phyloP scores from a whole-genome alignment of 2,113 vertebrate species.

The Aleadryas rufinucha region DNA sequence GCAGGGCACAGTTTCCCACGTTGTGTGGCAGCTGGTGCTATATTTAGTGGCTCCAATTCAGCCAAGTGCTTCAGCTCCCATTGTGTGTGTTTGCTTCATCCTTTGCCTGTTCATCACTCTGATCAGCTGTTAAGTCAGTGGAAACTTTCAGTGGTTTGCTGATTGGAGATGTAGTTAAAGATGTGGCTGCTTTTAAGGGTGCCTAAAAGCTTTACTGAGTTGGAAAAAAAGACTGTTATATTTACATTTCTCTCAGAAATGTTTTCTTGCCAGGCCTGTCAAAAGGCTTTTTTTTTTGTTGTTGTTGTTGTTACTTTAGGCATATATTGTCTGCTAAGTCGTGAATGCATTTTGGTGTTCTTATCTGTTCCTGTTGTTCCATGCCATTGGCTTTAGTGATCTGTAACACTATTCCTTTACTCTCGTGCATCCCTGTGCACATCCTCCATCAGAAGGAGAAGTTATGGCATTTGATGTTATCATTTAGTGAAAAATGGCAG shows the following conservation, averaged over 20 bases:
- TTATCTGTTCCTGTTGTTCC: not conserved
- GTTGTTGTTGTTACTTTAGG: not conserved
- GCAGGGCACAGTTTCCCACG: not conserved
- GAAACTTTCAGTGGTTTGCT: not conserved
- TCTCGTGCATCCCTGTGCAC: not conserved
- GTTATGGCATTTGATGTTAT: not conserved
- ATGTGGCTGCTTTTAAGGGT: not conserved
- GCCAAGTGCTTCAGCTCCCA: not conserved
- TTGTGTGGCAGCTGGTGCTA: not conserved
- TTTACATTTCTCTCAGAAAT: not conserved
- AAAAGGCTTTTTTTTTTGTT: not conserved
- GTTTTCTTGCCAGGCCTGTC: not conserved
- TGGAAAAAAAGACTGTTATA: not conserved
- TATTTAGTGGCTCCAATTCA: not conserved
- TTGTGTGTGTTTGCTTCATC: not conserved
- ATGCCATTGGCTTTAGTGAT: not conserved
- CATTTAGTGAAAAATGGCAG: not conserved
- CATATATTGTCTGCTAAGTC: not conserved
- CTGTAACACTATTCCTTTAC: not conserved
- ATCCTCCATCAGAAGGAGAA: not conserved
- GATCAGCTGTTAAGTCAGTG: not conserved
- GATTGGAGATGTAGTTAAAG: not conserved
- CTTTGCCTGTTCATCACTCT: not conserved
- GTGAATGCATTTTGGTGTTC: not conserved
- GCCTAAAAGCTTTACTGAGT: not conserved